These are phyloP conservation scores for Arenicola marina DNA, from an alignment of 2,888 invertebrate genomes.

Conservation along the genomic window DNA sequence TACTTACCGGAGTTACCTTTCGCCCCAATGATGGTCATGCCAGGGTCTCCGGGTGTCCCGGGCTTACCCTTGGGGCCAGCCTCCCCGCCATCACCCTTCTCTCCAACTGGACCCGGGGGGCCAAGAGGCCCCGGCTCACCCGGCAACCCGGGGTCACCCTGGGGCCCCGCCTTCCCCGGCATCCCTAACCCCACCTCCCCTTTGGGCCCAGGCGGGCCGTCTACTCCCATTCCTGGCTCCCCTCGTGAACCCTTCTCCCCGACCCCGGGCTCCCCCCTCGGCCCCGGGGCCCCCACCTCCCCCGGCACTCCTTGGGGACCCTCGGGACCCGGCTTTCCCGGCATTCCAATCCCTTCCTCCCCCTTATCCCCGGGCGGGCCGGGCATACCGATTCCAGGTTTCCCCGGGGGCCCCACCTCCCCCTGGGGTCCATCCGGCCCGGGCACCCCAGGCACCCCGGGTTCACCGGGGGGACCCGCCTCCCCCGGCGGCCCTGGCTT, in stretches of 20 bases:
- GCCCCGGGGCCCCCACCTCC: neutral
- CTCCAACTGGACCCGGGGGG: constrained; percentile 21
- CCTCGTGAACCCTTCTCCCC: constrained; percentile 1
- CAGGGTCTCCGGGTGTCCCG: constrained; percentile 15
- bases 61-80: constrained; percentile 9
- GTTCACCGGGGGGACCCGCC: neutral
- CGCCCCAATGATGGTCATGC: constrained; percentile 10
- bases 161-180: constrained; percentile 11
- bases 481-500: constrained; percentile 12
- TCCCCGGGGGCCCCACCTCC: neutral
- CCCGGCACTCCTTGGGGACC: constrained; percentile 2
- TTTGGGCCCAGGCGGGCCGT: constrained; percentile 4
- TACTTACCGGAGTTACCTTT: constrained; percentile 50
- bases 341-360: neutral
- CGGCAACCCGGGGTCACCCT: constrained; percentile 9
- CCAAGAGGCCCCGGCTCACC: constrained; percentile 23
- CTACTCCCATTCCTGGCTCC: constrained; percentile 2
- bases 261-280: neutral
- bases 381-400: neutral
- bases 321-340: neutral
- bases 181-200: constrained; percentile 1
- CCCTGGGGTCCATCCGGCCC: neutral
- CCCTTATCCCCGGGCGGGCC: constrained; percentile 9
- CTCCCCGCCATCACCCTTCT: constrained; percentile 11
- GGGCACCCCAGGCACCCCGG: neutral